Percentiles rank a stretch among this genome's conserved stretches.
Conservation (phyloP, 2,113 vertebrate genomes). For the Phasianus colchicus region DNA sequence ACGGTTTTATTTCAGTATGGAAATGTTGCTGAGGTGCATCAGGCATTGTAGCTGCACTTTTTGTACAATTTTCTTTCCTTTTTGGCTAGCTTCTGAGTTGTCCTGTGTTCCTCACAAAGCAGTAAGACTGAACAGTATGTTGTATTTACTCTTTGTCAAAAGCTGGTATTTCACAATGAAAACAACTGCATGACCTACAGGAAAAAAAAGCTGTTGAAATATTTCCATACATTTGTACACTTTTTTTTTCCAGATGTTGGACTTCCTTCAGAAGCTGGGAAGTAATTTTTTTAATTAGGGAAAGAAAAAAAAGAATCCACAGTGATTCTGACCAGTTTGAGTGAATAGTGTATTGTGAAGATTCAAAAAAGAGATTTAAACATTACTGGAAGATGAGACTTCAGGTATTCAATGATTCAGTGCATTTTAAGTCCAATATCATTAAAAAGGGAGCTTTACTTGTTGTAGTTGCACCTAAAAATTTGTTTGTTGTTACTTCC, state of each 20-base stretch:
- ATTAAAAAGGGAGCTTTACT: background rate
- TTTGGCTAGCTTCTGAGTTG: background rate
- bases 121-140: background rate
- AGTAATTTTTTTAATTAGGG: background rate
- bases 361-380: background rate
- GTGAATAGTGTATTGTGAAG: background rate
- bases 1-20: background rate
- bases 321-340: background rate
- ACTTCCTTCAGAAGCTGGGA: background rate
- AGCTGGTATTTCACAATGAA: background rate
- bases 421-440: background rate
- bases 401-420: background rate
- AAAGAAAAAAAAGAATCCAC: background rate
- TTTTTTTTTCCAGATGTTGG: background rate
- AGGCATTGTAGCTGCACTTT: background rate
- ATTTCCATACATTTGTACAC: background rate
- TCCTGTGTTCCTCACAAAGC: background rate
- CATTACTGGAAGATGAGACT: background rate
- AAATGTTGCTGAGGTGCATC: background rate
- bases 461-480: background rate
- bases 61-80: background rate
- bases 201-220: background rate
- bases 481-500: accelerated
- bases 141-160: background rate
- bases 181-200: background rate